A percentile compares a stretch with the other conserved stretches of the same genome.
phyloP scores from a whole-genome alignment of 2,888 invertebrate genomes.

The Auanema freiburgensis region DNA sequence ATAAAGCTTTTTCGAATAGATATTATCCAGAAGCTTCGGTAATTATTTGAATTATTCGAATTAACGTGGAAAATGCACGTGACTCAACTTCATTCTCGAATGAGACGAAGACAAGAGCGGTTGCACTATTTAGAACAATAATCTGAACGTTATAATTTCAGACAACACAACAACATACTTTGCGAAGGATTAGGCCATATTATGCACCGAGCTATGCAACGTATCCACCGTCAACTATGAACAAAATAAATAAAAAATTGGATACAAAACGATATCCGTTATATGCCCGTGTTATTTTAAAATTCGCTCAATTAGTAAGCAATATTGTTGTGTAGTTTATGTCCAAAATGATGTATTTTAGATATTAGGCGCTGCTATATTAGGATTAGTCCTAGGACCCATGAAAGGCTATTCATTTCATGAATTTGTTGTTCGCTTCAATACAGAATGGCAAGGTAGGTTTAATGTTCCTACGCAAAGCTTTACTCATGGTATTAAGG shows the following conservation, averaged over 20 bases:
- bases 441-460: conserved; percentile 45
- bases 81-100: not conserved
- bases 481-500: conserved; percentile 11
- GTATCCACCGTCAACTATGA: conserved; percentile 57
- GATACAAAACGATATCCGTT: conserved; percentile 24
- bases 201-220: conserved; percentile 58
- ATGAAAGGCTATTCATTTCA: conserved; percentile 47
- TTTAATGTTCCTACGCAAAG: not conserved
- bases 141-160: no score
- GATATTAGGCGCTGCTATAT: conserved; percentile 53
- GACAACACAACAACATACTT: conserved; percentile 21
- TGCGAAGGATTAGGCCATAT: conserved; percentile 43
- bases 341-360: conserved; percentile 16
- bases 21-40: conserved; percentile 1
- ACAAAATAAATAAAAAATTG: conserved; percentile 23
- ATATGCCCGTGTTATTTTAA: not conserved
- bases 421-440: conserved; percentile 51
- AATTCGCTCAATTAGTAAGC: conserved; percentile 1
- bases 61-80: not conserved
- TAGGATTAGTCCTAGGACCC: conserved; percentile 56
- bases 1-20: not conserved
- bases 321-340: not conserved
- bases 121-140: conserved; percentile 6
- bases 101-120: not conserved
- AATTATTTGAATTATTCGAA: conserved; percentile 7